Evolutionary conservation across 2,888 invertebrate genomes (phyloP), one percentile per base, ranked within the genome.

Genomic region (Hirudinaria manillensis): DNA sequence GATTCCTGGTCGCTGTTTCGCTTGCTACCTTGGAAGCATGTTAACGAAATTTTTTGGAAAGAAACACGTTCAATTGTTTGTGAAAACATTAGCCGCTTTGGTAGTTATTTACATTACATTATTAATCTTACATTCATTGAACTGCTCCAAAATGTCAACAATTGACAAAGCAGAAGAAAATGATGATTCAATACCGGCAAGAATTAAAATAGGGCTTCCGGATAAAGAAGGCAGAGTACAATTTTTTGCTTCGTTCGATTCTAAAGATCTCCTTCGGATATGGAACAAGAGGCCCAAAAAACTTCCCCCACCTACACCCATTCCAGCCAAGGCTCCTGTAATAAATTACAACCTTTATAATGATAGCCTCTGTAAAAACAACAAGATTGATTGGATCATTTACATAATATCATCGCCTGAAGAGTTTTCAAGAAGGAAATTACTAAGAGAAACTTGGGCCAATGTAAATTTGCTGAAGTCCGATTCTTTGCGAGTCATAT

Each of bases 371-470:
- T 79, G 79, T 38, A 38, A 68, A 24, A 68, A 70, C 10, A 70
- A 71, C 2, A 34, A 76, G 24, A 45, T 79, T 32, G 36, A 76
- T 7, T 76, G 75, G 74, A 34, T 79, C n/a, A 71, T 78, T 16
- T 79, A 79, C 67, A 79, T 81, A 3, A 80, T 81, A 75, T 76
- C 79, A 6, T 79, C 80, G 4, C 80, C 80, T 4, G 45, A 13
- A 7, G 79, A 81, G 67, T 75, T 76, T 34, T 78, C 72, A 2
- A 65, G 78, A 51, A 67, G 82, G 24, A 36, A 76, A 7, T 66
- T 77, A 3, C 76, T 82, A 10, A 71, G 82, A 2, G 32, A 53
- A 10, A 81, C 81, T 13, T 82, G 81, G 81, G 79, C 78, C n/a
- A 78, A 79, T 65, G 61, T 75, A 0, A 67, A 77, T 3, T 76